A percentile compares a stretch with the other conserved stretches of the same genome.
phyloP scores from a whole-genome alignment of 1,140 invertebrate genomes.

The Brachystomella parvula region DNA sequence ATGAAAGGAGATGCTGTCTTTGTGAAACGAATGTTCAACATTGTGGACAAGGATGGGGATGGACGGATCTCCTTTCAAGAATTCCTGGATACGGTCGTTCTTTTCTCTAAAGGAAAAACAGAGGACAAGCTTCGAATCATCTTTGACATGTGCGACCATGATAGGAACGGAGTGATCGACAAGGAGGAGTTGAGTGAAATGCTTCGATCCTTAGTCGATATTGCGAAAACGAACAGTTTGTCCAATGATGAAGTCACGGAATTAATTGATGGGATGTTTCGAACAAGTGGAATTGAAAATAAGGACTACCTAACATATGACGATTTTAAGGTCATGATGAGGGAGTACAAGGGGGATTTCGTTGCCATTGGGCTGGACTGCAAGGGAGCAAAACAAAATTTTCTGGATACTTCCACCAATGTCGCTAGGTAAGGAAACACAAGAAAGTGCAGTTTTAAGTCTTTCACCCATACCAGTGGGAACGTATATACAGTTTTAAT shows the following conservation, averaged over 20 bases:
- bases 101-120: slow-evolving; percentile 82
- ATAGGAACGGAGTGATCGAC: slow-evolving; percentile 89
- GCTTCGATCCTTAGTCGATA: slow-evolving; percentile 86
- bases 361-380: slow-evolving; percentile 93
- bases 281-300: slow-evolving; percentile 80
- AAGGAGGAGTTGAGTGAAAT: slow-evolving; percentile 90
- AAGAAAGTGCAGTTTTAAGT: too few species aligned
- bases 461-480: too few species aligned
- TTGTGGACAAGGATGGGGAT: slow-evolving; percentile 92
- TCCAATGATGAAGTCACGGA: slow-evolving; percentile 79
- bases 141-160: slow-evolving; percentile 98
- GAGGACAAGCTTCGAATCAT: slow-evolving; percentile 94
- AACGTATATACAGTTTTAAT: too few species aligned
- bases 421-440: slow-evolving; percentile 57
- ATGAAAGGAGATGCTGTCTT: slow-evolving; percentile 95
- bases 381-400: slow-evolving; percentile 93
- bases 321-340: slow-evolving; percentile 94
- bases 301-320: slow-evolving; percentile 88
- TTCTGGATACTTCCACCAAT: slow-evolving; percentile 87
- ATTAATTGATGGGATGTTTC: slow-evolving; percentile 88
- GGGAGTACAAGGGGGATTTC: slow-evolving; percentile 93
- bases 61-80: slow-evolving; percentile 96
- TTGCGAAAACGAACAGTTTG: slow-evolving; percentile 81
- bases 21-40: slow-evolving; percentile 98
- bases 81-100: slow-evolving; percentile 89